A percentile compares a stretch with the other conserved stretches of the same genome.
These are phyloP conservation scores for Eristalis pertinax DNA, from an alignment of 2,888 invertebrate species.

Conservation along the genomic window DNA sequence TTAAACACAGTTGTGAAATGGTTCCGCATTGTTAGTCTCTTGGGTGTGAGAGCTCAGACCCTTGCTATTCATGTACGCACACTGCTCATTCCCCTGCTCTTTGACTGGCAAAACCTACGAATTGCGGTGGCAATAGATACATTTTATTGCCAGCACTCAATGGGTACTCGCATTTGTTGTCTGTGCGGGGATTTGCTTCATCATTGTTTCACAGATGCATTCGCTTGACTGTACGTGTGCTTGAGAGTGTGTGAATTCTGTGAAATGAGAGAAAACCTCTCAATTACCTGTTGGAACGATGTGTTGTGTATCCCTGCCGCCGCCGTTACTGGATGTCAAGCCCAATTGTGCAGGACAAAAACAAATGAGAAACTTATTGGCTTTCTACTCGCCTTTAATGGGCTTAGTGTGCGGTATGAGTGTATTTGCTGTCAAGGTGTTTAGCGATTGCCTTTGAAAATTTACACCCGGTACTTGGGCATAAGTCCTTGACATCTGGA, in stretches of 20 bases:
- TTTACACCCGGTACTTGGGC: conserved; percentile 66
- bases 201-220: conserved; percentile 39
- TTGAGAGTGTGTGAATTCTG: conserved; percentile 21
- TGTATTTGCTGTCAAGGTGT: conserved; percentile 65
- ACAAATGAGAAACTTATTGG: conserved; percentile 72
- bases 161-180: conserved; percentile 7
- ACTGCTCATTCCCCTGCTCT: conserved; percentile 56
- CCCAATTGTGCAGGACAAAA: conserved; percentile 69
- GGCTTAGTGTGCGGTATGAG: conserved; percentile 66
- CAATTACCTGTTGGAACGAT: conserved; percentile 68
- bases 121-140: conserved; percentile 71
- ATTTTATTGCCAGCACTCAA: conserved; percentile 59
- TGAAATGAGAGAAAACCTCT: conserved; percentile 63
- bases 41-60: conserved; percentile 62
- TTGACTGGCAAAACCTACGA: conserved; percentile 59
- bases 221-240: neutral
- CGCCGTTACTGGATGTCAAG: conserved; percentile 60
- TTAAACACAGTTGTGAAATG: conserved; percentile 70
- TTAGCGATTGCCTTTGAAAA: conserved; percentile 59
- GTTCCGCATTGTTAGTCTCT: conserved; percentile 68
- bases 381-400: conserved; percentile 67
- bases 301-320: conserved; percentile 28
- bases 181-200: conserved; percentile 36
- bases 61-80: conserved; percentile 40
- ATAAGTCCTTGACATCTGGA: conserved; percentile 71